Evolutionary conservation across 1,140 invertebrate species (phyloP), one percentile per base, ranked within the genome.

Genomic region (Heliconius himera): DNA sequence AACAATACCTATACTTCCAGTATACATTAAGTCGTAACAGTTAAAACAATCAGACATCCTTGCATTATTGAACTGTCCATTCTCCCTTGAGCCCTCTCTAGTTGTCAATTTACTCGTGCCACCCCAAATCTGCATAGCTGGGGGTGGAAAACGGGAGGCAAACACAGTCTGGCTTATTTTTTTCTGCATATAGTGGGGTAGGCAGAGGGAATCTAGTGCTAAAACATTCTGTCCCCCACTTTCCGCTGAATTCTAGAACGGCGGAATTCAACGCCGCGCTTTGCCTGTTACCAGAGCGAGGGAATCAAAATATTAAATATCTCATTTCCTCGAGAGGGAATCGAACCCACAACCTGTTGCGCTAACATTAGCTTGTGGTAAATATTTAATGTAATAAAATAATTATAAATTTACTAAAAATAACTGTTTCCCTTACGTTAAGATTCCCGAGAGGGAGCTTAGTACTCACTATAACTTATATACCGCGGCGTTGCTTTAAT

Each of bases 21-120:
- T 22, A 56, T 56, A 66, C 26, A 66, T 66, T 26, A 66, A 22
- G 26, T 66, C 60, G 60, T 26, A 16, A 29, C 60, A 29, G 60
- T 81, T 84, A 86, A 85, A 88, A 87, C 86, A 89, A 89, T 89
- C 88, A 85, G 80, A 85, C 83, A 22, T 66, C 22, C 72, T 82
- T 84, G 83, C 80, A 86, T 83, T 81, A 81, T 81, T 88, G 79
- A 88, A 84, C 81, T 74, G 85, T 76, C 87, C 86, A 87, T 79
- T 83, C 82, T 82, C 74, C 56, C 54, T 72, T 70, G 84, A 83
- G 76, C 84, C 76, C 29, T 22, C 13, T 38, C 56, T 56, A n/a
- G 75, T 78, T 83, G 78, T 80, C 49, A 54, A 51, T 81, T 81
- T 75, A 70, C 76, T 78, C 76, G 6, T 11, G 36, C 54, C 51